Conservation (phyloP, 2,888 invertebrate species). For the Archips xylosteana region DNA sequence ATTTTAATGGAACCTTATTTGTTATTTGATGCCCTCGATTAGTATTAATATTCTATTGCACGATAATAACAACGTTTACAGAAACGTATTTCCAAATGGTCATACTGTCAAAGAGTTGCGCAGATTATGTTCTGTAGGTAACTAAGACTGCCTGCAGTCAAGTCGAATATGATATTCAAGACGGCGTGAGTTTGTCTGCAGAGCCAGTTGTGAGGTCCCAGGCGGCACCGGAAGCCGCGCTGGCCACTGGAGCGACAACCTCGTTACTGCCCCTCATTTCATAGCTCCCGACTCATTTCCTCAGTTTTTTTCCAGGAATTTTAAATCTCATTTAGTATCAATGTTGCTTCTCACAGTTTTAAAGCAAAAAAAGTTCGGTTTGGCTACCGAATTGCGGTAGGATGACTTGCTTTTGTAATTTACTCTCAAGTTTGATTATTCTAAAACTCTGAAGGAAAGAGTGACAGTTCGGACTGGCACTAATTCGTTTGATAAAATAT, state of each 20-base stretch:
- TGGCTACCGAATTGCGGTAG: slow-evolving; percentile 40
- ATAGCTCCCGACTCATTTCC: slow-evolving; percentile 78
- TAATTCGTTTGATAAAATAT: slow-evolving; percentile 7
- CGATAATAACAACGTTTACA: not conserved
- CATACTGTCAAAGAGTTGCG: not conserved
- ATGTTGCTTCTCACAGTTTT: slow-evolving; percentile 67
- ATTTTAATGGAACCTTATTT: not conserved
- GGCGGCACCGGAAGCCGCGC: slow-evolving; percentile 69
- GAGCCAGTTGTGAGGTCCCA: slow-evolving; percentile 6
- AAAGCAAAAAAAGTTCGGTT: slow-evolving; percentile 51
- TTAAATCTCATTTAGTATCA: slow-evolving; percentile 61
- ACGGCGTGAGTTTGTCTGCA: not conserved
- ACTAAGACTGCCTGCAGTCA: not conserved
- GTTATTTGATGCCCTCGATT: not conserved
- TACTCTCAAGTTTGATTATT: slow-evolving; percentile 25
- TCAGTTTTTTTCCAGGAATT: slow-evolving; percentile 64
- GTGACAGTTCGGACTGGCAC: not conserved
- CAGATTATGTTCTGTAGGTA: not conserved
- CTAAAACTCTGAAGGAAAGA: slow-evolving; percentile 22
- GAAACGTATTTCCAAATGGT: not conserved
- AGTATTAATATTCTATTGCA: not conserved
- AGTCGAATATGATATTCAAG: not conserved
- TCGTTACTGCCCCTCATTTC: slow-evolving; percentile 67
- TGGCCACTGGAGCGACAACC: slow-evolving; percentile 71
- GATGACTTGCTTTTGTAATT: slow-evolving; percentile 42